These are phyloP conservation scores for Perccottus glenii DNA, from an alignment of 2,113 vertebrate species.

Conservation along the genomic window DNA sequence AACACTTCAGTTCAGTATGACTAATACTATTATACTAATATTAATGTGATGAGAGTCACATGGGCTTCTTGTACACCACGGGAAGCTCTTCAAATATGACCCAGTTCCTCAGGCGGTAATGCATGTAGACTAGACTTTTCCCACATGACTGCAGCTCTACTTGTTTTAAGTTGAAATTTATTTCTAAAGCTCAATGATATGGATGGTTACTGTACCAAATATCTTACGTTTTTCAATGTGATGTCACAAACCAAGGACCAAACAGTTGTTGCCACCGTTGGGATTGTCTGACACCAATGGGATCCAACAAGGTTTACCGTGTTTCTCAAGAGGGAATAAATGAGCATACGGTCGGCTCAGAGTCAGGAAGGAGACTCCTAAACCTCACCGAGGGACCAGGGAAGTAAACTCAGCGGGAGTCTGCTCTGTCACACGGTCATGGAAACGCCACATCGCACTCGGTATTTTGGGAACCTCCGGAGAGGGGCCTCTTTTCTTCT, in stretches of 20 bases:
- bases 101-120: constrained; percentile 20
- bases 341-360: constrained; percentile 30
- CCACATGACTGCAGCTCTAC: neutral
- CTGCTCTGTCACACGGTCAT: constrained; percentile 65
- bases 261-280: neutral
- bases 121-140: constrained; percentile 2
- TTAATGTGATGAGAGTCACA: neutral
- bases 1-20: neutral
- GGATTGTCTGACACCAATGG: constrained; percentile 26
- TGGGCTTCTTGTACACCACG: neutral
- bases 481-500: constrained; percentile 47
- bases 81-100: constrained; percentile 23
- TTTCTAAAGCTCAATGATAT: neutral
- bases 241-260: constrained; percentile 12
- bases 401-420: constrained; percentile 57
- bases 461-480: constrained; percentile 71
- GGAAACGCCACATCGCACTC: constrained; percentile 69
- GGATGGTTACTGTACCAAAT: neutral
- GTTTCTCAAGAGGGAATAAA: constrained; percentile 27
- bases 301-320: neutral
- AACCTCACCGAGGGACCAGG: constrained; percentile 32
- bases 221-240: neutral
- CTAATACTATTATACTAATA: neutral
- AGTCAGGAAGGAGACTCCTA: constrained; percentile 31
- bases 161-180: neutral